phyloP scores from a whole-genome alignment of 92 coral and sea anemone species.

The Meandrina meandrites region DNA sequence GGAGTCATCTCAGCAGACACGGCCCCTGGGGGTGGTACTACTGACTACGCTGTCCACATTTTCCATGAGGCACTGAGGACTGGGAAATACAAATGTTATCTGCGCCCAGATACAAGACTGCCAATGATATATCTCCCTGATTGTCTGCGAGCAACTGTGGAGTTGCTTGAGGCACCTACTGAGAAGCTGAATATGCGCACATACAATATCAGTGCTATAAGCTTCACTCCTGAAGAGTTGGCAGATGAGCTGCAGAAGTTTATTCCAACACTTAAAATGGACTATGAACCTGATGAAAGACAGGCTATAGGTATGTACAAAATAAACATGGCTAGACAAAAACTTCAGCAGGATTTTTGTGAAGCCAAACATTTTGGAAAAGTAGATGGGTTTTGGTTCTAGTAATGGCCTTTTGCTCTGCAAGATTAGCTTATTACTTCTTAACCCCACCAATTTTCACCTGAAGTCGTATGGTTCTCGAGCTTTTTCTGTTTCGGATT shows the following conservation, averaged over 20 bases:
- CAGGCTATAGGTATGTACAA: constrained; percentile 85
- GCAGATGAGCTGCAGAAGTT: constrained; percentile 70
- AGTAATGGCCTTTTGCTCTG: no score
- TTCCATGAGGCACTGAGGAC: constrained; percentile 91
- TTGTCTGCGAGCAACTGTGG: constrained; percentile 92
- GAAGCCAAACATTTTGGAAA: no score
- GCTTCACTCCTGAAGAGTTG: constrained; percentile 94
- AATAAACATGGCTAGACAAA: neutral
- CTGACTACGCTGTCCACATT: constrained; percentile 96
- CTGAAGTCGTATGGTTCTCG: no score
- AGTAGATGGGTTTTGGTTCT: no score
- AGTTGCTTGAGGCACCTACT: constrained; percentile 92
- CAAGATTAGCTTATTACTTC: no score
- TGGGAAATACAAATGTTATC: constrained; percentile 91
- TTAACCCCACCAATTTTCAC: no score
- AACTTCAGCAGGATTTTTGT: no score
- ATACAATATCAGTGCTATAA: constrained; percentile 87
- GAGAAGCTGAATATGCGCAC: constrained; percentile 73
- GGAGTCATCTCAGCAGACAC: constrained; percentile 95
- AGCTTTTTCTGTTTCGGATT: no score
- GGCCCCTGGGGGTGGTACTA: constrained; percentile 98
- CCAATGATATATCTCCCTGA: constrained; percentile 98
- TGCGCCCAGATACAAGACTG: constrained; percentile 88
- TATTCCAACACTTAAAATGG: constrained; percentile 73
- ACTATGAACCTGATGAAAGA: constrained; percentile 89